Base-by-base conservation (phyloP, 2,113 vertebrate species). In the Cebidichthys violaceus region DNA sequence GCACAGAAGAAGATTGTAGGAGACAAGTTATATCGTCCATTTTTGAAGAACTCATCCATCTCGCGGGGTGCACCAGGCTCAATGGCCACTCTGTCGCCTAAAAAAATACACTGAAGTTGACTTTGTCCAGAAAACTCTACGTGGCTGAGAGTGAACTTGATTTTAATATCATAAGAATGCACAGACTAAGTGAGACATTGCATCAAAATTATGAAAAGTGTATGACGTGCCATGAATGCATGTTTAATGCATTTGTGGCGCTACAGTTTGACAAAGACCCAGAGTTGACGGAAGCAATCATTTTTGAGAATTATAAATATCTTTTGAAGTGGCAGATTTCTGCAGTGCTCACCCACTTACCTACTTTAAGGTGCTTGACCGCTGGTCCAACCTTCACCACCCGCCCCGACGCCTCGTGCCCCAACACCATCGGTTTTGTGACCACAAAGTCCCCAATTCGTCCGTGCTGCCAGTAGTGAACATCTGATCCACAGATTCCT, bases 401-500 rank as follows among this genome's bases (percentile, higher is more conserved):
- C 8, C 95, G 96, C 20, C 98, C 98, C 0, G 98, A 88, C 33
- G 97, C 97, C 92, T 99, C 98, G 0, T 99, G 98, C 0, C 98
- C 98, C 86, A 99, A 37, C 22, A 99, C 96, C 96, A 99, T 98
- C 0, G 98, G 98, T 24, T 95, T 93, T 82, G 91, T 96, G 77
- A 99, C 78, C 0, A 98, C 85, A 88, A 95, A 99, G 87, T 97
- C 94, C 6, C 96, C 98, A 0, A 99, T 97, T 0, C 93, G 95
- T 4, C 98, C 98, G 0, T 97, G 85, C 86, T 97, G 96, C 98
- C 98, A 99, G 86, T 96, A 99, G 90, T 99, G 98, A 67, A 99
- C 96, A 0, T 99, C 98, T 0, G 98, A 99, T 1, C 98, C 97
- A 0, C 98, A 99, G 88, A 99, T 99, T 27, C 98, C 98, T 1